Conservation (phyloP, 53 echinoderm and acorn worm species). For the Pentamera pediparva region DNA sequence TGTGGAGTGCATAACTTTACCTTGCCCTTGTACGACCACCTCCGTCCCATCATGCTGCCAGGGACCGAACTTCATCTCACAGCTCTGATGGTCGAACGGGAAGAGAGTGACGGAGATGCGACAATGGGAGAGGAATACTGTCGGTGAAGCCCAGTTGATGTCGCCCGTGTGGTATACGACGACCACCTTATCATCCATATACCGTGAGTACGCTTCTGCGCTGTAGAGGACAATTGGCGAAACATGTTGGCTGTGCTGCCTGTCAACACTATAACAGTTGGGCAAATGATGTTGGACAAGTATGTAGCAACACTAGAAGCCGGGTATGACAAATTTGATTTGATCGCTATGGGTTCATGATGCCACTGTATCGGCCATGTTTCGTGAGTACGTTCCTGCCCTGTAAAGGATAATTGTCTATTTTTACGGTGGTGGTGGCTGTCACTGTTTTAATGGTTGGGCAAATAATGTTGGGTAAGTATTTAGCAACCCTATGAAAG, state of each 20-base stretch:
- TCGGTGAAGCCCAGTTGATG: slow-evolving; percentile 92
- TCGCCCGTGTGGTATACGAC: slow-evolving; percentile 59
- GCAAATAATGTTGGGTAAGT: too few species aligned
- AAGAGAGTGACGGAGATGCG: slow-evolving; percentile 70
- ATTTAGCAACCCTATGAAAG: too few species aligned
- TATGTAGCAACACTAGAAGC: too few species aligned
- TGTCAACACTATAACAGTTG: not conserved
- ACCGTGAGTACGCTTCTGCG: slow-evolving; percentile 62
- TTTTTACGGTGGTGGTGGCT: too few species aligned
- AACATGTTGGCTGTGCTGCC: not conserved
- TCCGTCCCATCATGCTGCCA: slow-evolving; percentile 87
- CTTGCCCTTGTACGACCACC: slow-evolving; percentile 57
- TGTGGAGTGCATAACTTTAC: too few species aligned
- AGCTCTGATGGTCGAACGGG: slow-evolving; percentile 76
- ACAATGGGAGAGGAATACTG: slow-evolving; percentile 65
- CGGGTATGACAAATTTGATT: too few species aligned
- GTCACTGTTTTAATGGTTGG: too few species aligned
- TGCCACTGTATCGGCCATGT: too few species aligned
- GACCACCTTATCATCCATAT: slow-evolving; percentile 57
- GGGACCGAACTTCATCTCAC: slow-evolving; percentile 82
- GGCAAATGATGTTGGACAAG: too few species aligned
- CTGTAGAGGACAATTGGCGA: slow-evolving; percentile 19
- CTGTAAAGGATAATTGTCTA: not conserved
- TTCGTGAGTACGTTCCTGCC: not conserved
- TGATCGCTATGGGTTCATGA: too few species aligned